Base-by-base conservation (phyloP, 2,888 invertebrate species). In the Copidosoma aretas region DNA sequence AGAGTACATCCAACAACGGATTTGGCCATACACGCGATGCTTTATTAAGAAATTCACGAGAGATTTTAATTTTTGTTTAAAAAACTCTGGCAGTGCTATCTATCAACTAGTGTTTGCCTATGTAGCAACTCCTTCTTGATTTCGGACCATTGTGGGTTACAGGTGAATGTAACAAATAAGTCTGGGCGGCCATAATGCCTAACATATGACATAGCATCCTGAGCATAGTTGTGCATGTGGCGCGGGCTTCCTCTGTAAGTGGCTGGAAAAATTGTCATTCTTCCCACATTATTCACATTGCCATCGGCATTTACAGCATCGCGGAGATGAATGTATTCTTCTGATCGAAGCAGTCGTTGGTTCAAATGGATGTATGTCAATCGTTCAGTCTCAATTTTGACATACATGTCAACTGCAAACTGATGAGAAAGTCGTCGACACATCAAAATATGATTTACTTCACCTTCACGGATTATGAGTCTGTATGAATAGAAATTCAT, bases 371-470 rank as follows among this genome's bases (percentile, higher is more conserved):
- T 73, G 72, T 68, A 83, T 60, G 56, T 52, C 39, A 83, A 67
- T 49, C 80, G 77, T 76, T 82, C 81, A 10, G 74, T 78, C 71
- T 83, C 82, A 15, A 83, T 78, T 77, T 83, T 83, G 0, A 73
- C 81, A 70, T 82, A 84, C 81, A 80, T 81, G 71, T 84, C 80
- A 43, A 83, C 82, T n/a, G 75, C 65, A 71, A 72, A 83, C 69
- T 83, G 82, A 57, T 80, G 76, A 65, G 77, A 79, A 10, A 83
- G 63, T 24, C 69, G 62, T 12, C 79, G 75, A 72, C 56, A 81
- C 54, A 68, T 52, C 53, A 79, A 60, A 22, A 83, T 73, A 66
- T 75, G 61, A 67, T 80, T 80, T 19, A 74, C 68, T 53, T 66
- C 4, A 32, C 32, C 3, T 32, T 32, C 8, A 5, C 8, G 70